A percentile compares a stretch with the other conserved stretches of the same genome.
Evolutionary conservation across 2,113 vertebrate genomes (phyloP).

Genomic region (Onychostoma macrolepis): DNA sequence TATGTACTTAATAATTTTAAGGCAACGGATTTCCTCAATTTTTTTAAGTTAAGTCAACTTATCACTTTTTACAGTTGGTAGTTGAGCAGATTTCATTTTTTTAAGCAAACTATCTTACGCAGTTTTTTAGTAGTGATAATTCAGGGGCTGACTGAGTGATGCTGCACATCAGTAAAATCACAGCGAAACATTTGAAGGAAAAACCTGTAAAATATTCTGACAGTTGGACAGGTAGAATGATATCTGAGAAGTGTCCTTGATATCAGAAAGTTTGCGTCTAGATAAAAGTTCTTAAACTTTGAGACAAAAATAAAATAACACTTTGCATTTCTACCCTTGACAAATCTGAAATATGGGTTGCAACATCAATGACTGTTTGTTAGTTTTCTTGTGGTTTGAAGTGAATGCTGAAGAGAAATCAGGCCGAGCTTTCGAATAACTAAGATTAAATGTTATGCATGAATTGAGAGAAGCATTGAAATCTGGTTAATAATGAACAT

Average conservation of each 20-base stretch:
- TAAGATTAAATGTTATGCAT: neutral
- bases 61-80: too few relatives aligned
- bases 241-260: constrained; percentile 71
- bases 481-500: constrained; percentile 28
- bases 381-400: constrained; percentile 20
- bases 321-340: constrained; percentile 17
- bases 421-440: neutral
- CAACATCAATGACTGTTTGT: constrained; percentile 62
- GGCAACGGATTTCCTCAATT: too few relatives aligned
- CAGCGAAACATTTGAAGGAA: constrained; percentile 59
- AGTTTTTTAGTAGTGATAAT: neutral
- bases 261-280: constrained; percentile 67
- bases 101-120: neutral
- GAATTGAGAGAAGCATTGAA: constrained; percentile 18
- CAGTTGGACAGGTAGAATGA: constrained; percentile 70
- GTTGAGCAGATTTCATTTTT: neutral
- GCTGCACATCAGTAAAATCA: constrained; percentile 37
- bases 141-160: neutral
- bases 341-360: constrained; percentile 24
- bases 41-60: too few relatives aligned
- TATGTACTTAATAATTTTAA: too few relatives aligned
- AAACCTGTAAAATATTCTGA: constrained; percentile 69
- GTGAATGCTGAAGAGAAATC: neutral
- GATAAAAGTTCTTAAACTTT: constrained; percentile 70
- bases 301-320: constrained; percentile 61